A percentile compares a stretch with the other conserved stretches of the same genome.
Conservation (phyloP, 92 coral and sea anemone species). For the Chrysogorgia sp. region DNA sequence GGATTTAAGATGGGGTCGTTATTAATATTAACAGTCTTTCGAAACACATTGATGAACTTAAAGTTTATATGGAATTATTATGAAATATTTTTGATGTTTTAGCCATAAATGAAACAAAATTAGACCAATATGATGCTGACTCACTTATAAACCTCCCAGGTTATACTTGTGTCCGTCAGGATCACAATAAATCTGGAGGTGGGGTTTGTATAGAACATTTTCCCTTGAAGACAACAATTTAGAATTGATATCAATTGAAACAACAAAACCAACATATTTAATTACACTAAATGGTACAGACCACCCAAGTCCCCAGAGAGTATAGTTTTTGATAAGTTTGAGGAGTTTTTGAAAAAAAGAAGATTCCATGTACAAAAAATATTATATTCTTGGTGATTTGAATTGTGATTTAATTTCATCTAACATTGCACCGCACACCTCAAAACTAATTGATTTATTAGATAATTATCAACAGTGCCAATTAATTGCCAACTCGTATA, state of each 20-base stretch:
- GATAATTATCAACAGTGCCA: constrained; percentile 52
- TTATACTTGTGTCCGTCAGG: constrained; percentile 42
- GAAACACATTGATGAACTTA: constrained; percentile 51
- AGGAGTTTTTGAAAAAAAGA: constrained; percentile 2
- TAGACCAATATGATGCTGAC: no score
- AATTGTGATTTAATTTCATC: no score
- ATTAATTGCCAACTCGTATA: no score
- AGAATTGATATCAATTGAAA: constrained; percentile 47
- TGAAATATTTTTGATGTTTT: no score
- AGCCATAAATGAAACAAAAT: no score
- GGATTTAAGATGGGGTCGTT: constrained; percentile 43
- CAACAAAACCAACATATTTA: constrained; percentile 24
- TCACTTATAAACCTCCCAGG: constrained; percentile 13
- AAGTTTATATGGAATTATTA: constrained; percentile 32
- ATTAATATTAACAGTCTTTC: constrained; percentile 47
- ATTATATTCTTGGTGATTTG: no score
- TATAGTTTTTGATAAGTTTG: constrained; percentile 43
- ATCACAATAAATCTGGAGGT: constrained; percentile 39
- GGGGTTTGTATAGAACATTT: constrained; percentile 47
- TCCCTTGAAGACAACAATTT: constrained; percentile 22
- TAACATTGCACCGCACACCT: constrained; percentile 51
- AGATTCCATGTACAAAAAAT: constrained; percentile 32
- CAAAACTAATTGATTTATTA: constrained; percentile 49
- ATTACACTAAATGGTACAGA: constrained; percentile 44
- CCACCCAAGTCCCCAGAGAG: constrained; percentile 37